phyloP scores from a whole-genome alignment of 2,113 vertebrate genomes.

The Aphyosemion australe region DNA sequence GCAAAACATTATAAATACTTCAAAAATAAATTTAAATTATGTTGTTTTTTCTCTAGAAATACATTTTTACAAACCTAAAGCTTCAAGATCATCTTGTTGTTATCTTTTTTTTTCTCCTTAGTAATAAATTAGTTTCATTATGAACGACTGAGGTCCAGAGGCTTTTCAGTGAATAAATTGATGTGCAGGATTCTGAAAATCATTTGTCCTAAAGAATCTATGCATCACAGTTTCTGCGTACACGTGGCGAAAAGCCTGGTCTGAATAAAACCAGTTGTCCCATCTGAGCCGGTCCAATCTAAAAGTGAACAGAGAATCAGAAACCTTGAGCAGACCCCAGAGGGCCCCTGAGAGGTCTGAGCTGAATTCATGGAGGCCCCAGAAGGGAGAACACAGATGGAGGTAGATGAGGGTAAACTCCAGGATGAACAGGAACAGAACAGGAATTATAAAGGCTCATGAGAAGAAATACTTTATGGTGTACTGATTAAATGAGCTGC shows the following conservation, averaged over 20 bases:
- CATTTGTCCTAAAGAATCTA: background rate
- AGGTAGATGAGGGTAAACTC: no score
- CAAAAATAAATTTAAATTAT: no score
- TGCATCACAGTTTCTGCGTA: constrained; percentile 5
- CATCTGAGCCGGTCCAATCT: background rate
- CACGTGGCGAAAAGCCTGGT: background rate
- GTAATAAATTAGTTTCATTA: background rate
- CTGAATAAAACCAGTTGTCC: constrained; percentile 8
- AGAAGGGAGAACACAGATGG: background rate
- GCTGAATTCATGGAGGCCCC: constrained; percentile 3
- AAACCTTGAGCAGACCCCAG: no score
- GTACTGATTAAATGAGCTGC: background rate
- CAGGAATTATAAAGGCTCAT: constrained; percentile 3
- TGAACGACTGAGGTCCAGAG: background rate
- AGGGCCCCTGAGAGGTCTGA: background rate
- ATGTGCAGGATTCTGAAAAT: background rate
- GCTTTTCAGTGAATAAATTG: background rate
- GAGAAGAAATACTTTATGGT: background rate
- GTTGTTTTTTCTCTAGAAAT: no score
- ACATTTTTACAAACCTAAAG: no score
- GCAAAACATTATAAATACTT: no score
- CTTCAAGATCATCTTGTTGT: background rate
- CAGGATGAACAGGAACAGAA: background rate
- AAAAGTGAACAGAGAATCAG: constrained; percentile 6
- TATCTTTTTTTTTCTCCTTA: background rate